Percentiles rank a stretch among this genome's conserved stretches.
These are phyloP conservation scores for Calonectris borealis DNA, from an alignment of 2,113 vertebrate species.

Conservation along the genomic window DNA sequence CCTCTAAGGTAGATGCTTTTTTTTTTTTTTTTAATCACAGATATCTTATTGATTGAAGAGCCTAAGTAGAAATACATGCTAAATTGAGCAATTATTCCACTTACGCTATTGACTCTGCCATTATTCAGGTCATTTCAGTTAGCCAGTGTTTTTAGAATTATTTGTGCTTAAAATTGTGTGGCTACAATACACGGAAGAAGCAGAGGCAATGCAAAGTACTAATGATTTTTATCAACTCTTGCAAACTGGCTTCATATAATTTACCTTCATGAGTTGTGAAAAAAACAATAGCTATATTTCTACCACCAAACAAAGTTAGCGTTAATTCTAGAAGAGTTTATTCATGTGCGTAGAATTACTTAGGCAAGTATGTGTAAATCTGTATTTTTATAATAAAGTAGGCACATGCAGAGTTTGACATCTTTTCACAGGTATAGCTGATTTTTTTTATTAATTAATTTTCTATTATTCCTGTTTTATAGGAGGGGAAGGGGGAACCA, in stretches of 20 bases:
- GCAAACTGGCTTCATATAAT: background rate
- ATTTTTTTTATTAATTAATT: background rate
- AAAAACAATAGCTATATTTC: background rate
- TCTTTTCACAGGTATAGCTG: background rate
- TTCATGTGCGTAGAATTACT: background rate
- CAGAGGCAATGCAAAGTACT: background rate
- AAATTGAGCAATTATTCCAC: conserved; percentile 33
- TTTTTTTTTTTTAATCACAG: background rate
- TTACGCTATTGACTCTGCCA: background rate
- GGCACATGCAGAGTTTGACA: background rate
- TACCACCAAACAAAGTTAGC: background rate
- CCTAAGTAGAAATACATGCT: background rate
- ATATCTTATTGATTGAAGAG: background rate
- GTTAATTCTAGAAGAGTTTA: background rate
- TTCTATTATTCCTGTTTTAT: background rate
- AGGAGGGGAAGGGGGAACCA: fast-evolving
- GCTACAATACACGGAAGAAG: background rate
- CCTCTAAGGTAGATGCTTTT: background rate
- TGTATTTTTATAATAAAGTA: background rate
- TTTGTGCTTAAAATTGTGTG: background rate
- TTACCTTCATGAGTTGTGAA: background rate
- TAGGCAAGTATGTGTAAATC: background rate
- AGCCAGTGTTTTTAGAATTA: background rate
- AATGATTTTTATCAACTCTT: background rate
- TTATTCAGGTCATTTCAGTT: conserved; percentile 35